These are phyloP conservation scores for Pampusana beccarii DNA, from an alignment of 2,113 vertebrate genomes.

Conservation along the genomic window DNA sequence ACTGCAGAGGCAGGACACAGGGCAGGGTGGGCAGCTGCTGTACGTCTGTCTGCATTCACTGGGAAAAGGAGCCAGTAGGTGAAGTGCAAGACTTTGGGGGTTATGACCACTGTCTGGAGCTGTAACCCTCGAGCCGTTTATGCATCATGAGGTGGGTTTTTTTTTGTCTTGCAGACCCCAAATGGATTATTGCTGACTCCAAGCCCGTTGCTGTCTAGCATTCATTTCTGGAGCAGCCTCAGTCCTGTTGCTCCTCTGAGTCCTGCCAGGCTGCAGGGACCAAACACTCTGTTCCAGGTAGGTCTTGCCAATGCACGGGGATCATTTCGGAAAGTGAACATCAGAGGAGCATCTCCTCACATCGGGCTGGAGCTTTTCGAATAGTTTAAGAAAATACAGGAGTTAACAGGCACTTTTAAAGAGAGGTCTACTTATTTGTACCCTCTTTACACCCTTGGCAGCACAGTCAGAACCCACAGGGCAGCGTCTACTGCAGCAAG, in stretches of 20 bases:
- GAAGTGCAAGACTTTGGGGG: background rate
- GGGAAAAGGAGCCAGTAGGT: background rate
- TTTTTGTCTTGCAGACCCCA: slow-evolving; percentile 82
- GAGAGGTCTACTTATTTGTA: background rate
- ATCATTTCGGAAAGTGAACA: background rate
- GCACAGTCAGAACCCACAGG: background rate
- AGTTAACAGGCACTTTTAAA: background rate
- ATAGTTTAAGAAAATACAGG: background rate
- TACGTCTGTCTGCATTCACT: background rate
- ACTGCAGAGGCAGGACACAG: background rate
- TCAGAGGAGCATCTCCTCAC: background rate
- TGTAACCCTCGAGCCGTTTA: background rate
- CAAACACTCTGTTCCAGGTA: slow-evolving; percentile 93
- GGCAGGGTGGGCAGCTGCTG: background rate
- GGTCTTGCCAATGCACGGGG: slow-evolving; percentile 1
- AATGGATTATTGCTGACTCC: slow-evolving; percentile 91
- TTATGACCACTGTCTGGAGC: background rate
- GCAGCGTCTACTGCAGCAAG: background rate
- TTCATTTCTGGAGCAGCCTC: slow-evolving; percentile 97
- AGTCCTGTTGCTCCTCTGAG: slow-evolving; percentile 93
- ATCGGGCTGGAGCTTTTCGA: background rate
- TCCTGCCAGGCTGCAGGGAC: slow-evolving; percentile 93
- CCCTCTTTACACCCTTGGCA: background rate
- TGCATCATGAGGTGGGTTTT: background rate
- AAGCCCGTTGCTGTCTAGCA: slow-evolving; percentile 91